Evolutionary conservation across 2,888 invertebrate genomes (phyloP), one percentile per base, ranked within the genome.

Genomic region (Drosophila acutilabella): DNA sequence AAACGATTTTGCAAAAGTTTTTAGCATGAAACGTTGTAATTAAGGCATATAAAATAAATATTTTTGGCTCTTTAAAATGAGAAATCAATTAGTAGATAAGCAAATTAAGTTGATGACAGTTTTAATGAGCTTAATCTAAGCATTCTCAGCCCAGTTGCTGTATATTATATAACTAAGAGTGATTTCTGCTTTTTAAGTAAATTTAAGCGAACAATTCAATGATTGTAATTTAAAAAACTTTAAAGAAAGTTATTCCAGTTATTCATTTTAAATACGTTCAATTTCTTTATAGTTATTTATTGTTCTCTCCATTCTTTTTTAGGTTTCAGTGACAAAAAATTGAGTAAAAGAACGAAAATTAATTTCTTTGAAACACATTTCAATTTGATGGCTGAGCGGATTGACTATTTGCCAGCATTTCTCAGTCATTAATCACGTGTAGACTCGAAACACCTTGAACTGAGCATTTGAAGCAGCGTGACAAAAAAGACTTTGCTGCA

Each of bases 341-440:
- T 7, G 13, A 16, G 30, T 2, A 52, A 54, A 2, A 16, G 36
- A 4, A 54, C 56, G 16, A 47, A 51, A 45, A 71, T 60, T 64
- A 64, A 42, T 71, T 67, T 44, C 20, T 16, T 47, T 23, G 23
- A 47, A 61, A 56, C 18, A 65, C 56, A 80, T 68, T 76, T 85
- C 80, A 74, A 75, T 79, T 76, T 52, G 60, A 33, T 26, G 16
- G 8, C 8, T 20, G 5, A 41, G 60, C 54, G 40, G 53, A 62
- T 72, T 48, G 58, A 41, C 51, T 75, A 66, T 64, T 51, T 45
- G 42, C 14, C 30, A 20, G 36, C 44, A 64, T 54, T 70, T 54
- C 42, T 16, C 8, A 16, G 26, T 45, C 84, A 83, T 83, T 87
- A 77, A 84, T 83, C 85, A 83, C 58, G 42, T 36, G 58, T 60